phyloP scores from a whole-genome alignment of 2,888 invertebrate species.

The Chrysodeixis includens region DNA sequence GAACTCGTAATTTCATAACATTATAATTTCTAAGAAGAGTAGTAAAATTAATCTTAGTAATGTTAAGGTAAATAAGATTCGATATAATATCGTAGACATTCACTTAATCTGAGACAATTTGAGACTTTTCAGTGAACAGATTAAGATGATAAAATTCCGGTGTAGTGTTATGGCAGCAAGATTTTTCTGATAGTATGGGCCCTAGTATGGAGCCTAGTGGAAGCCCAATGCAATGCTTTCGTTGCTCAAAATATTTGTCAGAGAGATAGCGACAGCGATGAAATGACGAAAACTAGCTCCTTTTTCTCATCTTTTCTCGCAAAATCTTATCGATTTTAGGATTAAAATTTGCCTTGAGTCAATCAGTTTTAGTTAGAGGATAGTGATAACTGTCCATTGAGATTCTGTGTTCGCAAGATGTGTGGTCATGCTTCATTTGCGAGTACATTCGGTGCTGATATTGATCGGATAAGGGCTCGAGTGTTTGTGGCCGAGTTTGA shows the following conservation, averaged over 20 bases:
- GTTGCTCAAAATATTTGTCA: too few species aligned
- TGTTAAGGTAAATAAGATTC: background rate
- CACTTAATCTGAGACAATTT: too few species aligned
- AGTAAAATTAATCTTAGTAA: background rate
- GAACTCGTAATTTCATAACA: background rate
- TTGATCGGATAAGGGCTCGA: background rate
- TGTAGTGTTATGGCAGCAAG: too few species aligned
- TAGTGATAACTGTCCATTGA: background rate
- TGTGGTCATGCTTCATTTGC: constrained; percentile 1
- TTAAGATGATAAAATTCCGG: too few species aligned
- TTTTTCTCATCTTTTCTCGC: too few species aligned
- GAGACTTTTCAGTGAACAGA: too few species aligned
- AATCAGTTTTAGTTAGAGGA: background rate
- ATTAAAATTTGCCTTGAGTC: background rate
- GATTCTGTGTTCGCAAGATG: background rate
- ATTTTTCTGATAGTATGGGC: too few species aligned
- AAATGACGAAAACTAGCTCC: too few species aligned
- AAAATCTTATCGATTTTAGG: background rate
- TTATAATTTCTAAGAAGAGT: background rate
- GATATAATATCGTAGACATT: background rate
- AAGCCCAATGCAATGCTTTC: too few species aligned
- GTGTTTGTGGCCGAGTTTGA: background rate
- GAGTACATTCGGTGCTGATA: background rate
- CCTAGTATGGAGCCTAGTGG: too few species aligned
- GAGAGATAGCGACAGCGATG: too few species aligned